Base-by-base conservation (phyloP, 1,140 invertebrate genomes). In the Diachasmimorpha longicaudata region DNA sequence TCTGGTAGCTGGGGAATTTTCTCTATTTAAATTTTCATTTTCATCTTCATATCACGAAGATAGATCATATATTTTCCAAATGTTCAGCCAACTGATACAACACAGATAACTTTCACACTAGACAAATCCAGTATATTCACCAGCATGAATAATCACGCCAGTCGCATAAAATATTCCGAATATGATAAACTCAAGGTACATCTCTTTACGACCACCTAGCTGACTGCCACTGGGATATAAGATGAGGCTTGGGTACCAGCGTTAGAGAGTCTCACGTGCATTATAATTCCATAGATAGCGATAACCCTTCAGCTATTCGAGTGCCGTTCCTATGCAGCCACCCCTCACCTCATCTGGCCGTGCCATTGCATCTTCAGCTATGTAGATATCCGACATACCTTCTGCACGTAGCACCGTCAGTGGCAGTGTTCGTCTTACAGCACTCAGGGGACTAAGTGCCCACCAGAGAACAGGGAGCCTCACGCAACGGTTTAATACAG, bases 251-350 rank as follows among this genome's bases (percentile, higher is more conserved):
- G 76, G 71, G 44, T 52, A 72, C 58, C 46, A 71, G 69, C 37
- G 66, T 70, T 69, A 70, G 71, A 63, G 58, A 63, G 58, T 77
- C 76, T 77, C 76, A 72, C 48, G 67, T 77, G 76, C 72, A 72
- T 77, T 77, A 68, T 77, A 77, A 78, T 75, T 76, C 48, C 78
- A 70, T 52, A 76, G 67, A 76, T 79, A 72, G 71, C 58, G 70
- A 73, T 73, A 74, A 69, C 55, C 55, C 63, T 42, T 73, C 72
- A 63, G 58, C 11, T 63, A 63, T 63, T 63, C 58, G 23, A 63
- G 58, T 63, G 31, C 42, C 23, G 36, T 63, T 70, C 58, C 63
- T 42, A 72, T 78, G 58, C 55, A 23, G 21, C 25, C 48, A 21
- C 52, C 31, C 69, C 68, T 48, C 19, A 11, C 21, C 37, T 71